Base-by-base conservation (phyloP, 2,113 vertebrate genomes). In the Theropithecus gelada region DNA sequence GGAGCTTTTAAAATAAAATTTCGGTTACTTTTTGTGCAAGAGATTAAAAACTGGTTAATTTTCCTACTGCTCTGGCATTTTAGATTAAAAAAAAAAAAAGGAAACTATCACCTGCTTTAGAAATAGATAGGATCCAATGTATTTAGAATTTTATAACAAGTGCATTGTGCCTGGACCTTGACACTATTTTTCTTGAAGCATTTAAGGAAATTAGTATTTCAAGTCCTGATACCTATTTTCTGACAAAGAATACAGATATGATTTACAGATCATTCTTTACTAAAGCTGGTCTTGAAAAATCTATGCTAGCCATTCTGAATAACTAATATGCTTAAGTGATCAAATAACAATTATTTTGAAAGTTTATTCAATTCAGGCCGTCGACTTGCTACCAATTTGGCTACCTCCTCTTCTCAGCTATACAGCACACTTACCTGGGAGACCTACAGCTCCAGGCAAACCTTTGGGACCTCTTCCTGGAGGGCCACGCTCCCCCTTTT, bases 381-480 rank as follows among this genome's bases (percentile, higher is more conserved):
- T 8, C 11, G 8, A 38, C 10, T 59, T 1, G 1, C 13, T 35
- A 22, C 43, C 91, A 10, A 6, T 45, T 48, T n/a, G 81, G 22
- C 35, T 3, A 52, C 59, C 35, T 80, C 23, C 4, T 13, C 17
- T 27, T 70, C 61, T 64, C 61, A 32, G 68, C 2, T 3, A 5
- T 32, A 27, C 61, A 40, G 27, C 66, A 48, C 97, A 96, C 94
- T 98, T 98, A 99, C 99, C 99, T 98, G 99, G 99, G 88, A 99
- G 99, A 93, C 99, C 99, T 88, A 98, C 98, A 84, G 99, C 98
- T 98, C 99, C 99, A 10, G 99, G 99, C 83, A 99, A 97, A 94
- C 99, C 99, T 99, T 99, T 99, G 11, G 98, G 97, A 94, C 99
- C 99, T 98, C 99, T 98, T 84, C 98, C 99, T 88, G 99, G 99